Conservation (phyloP, 2,797 vertebrate genomes). For the Chrosomus eos region DNA sequence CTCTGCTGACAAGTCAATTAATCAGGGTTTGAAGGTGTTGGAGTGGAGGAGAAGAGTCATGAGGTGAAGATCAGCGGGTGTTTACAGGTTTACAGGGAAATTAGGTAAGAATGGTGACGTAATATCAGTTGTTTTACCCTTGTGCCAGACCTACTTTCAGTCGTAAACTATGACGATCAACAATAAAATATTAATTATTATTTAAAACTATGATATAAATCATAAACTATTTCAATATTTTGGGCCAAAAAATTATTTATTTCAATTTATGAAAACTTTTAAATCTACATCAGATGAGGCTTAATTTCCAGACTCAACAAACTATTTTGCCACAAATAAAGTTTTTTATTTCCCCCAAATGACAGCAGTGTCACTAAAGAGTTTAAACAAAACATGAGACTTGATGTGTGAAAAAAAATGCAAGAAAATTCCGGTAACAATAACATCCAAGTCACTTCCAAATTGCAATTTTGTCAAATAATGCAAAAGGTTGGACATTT, state of each 20-base stretch:
- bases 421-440: background rate
- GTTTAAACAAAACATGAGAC: background rate
- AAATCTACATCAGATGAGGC: background rate
- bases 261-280: background rate
- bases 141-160: background rate
- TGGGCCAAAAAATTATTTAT: background rate
- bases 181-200: background rate
- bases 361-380: background rate
- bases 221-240: background rate
- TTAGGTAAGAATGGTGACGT: slow-evolving; percentile 24
- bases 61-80: slow-evolving; percentile 72
- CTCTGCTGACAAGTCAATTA: slow-evolving; percentile 89
- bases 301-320: background rate
- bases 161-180: background rate
- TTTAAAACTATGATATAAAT: background rate
- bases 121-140: background rate
- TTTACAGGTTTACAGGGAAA: slow-evolving; percentile 42
- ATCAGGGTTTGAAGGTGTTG: slow-evolving; percentile 86
- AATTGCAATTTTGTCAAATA: background rate
- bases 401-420: background rate
- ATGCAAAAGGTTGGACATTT: background rate
- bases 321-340: background rate
- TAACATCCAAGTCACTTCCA: background rate
- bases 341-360: background rate
- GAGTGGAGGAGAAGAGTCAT: slow-evolving; percentile 80